Evolutionary conservation across 2,888 invertebrate genomes (phyloP).

Genomic region (Ernsta delagoae): DNA sequence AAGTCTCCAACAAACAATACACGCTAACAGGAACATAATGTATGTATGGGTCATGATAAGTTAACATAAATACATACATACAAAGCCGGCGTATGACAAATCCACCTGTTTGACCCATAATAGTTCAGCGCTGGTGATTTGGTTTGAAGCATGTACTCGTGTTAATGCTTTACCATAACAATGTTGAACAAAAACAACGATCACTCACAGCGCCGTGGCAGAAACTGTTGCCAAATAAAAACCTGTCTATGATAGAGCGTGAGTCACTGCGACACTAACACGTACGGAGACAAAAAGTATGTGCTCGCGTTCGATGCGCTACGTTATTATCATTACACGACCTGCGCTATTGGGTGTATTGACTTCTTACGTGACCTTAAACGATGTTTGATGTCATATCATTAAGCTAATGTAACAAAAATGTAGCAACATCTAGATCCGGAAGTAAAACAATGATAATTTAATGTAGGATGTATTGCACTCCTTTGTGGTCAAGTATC

Average conservation of each 20-base stretch:
- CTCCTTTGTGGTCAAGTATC: background rate
- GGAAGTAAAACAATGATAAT: background rate
- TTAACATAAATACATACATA: background rate
- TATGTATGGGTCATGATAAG: too few species aligned
- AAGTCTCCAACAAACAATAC: background rate
- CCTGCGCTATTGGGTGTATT: constrained; percentile 1
- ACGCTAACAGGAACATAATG: background rate
- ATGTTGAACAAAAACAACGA: constrained; percentile 11
- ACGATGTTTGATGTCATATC: constrained; percentile 2
- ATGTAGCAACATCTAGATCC: background rate
- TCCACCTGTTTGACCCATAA: background rate
- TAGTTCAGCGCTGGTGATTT: too few species aligned
- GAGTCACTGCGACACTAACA: constrained; percentile 22
- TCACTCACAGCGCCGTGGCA: constrained; percentile 11
- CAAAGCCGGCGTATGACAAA: background rate
- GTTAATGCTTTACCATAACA: background rate
- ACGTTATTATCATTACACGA: constrained; percentile 14
- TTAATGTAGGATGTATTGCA: background rate
- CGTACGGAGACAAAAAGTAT: constrained; percentile 23
- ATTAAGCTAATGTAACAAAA: background rate
- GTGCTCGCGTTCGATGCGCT: constrained; percentile 16
- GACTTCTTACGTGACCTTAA: constrained; percentile 8
- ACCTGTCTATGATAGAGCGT: constrained; percentile 35
- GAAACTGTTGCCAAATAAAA: constrained; percentile 29
- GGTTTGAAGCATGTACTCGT: background rate